Percentiles rank a stretch among this genome's conserved stretches.
Evolutionary conservation across 1,140 invertebrate species (phyloP).

Genomic region (Melipona quadrifasciata): DNA sequence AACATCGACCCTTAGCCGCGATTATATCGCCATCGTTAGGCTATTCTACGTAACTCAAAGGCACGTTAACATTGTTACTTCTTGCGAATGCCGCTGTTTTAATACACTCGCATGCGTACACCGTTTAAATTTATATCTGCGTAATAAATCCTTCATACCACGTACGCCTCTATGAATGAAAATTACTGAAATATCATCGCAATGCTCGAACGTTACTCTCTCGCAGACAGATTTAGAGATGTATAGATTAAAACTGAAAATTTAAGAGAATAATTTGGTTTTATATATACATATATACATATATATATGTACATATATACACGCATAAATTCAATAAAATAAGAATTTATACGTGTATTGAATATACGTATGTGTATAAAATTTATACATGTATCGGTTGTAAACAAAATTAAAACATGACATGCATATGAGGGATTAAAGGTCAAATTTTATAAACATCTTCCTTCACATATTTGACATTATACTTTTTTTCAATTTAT

Average conservation of each 20-base stretch:
- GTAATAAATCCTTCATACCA: not conserved
- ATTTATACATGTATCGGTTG: not conserved
- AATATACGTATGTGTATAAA: not conserved
- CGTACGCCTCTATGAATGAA: not conserved
- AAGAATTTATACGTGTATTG: too few relatives aligned
- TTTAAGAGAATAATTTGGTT: not conserved
- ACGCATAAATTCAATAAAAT: not conserved
- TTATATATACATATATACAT: too few relatives aligned
- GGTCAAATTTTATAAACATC: slow-evolving; percentile 35
- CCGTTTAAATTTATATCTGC: not conserved
- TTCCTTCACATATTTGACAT: slow-evolving; percentile 36
- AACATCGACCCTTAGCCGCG: slow-evolving; percentile 62
- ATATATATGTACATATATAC: too few relatives aligned
- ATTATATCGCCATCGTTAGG: slow-evolving; percentile 60
- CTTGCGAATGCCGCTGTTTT: not conserved
- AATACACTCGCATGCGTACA: not conserved
- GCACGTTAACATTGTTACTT: slow-evolving; percentile 51
- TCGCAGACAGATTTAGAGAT: not conserved
- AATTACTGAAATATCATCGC: too few relatives aligned
- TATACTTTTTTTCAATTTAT: slow-evolving; percentile 62
- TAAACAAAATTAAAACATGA: not conserved
- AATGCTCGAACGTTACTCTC: not conserved
- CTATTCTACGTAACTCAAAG: slow-evolving; percentile 31
- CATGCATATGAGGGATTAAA: slow-evolving; percentile 20
- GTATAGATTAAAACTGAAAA: not conserved